Evolutionary conservation across 2,888 invertebrate species (phyloP), one percentile per base, ranked within the genome.

Genomic region (Hecatera dysodea): DNA sequence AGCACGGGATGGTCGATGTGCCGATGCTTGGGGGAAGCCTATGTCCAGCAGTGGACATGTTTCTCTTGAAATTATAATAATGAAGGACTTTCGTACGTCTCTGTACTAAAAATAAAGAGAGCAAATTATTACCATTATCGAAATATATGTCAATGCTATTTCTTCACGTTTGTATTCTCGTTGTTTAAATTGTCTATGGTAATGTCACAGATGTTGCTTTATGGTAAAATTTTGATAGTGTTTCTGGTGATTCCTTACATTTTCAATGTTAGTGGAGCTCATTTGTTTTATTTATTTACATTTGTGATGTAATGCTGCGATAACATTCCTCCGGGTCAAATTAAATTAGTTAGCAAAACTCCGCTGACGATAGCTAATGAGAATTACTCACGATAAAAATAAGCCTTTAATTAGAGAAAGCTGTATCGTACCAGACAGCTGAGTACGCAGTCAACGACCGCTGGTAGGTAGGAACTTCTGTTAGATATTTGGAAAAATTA

Each of bases 111-210:
- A 56, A 70, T 69, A 84, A 75, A 75, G 83, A 72, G 79, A 85
- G 72, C 76, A 85, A 86, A 82, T 86, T 64, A 79, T 66, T 76
- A 78, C 80, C 82, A 89, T 90, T 90, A 88, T 86, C 88, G 84
- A 90, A 90, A 92, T 90, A 85, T 87, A 75, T 87, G 87, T 87
- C 88, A 87, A 87, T 87, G 88, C 83, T 80, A 78, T 64, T n/a
- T 15, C 52, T 69, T 72, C 75, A 78, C 66, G 73, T 78, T 80
- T 75, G 64, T 46, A 62, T 56, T 61, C 56, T 36, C 71, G 64
- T 5, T 71, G 62, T 46, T 71, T 76, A 55, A 74, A 67, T 69
- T 72, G 55, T 56, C 17, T 46, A 78, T 74, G 56, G 27, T 50
- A 79, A 73, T 74, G 36, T 19, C 22, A 79, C n/a, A 56, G 50